Base-by-base conservation (phyloP, 1,140 invertebrate genomes). In the Ganaspis sp. region DNA sequence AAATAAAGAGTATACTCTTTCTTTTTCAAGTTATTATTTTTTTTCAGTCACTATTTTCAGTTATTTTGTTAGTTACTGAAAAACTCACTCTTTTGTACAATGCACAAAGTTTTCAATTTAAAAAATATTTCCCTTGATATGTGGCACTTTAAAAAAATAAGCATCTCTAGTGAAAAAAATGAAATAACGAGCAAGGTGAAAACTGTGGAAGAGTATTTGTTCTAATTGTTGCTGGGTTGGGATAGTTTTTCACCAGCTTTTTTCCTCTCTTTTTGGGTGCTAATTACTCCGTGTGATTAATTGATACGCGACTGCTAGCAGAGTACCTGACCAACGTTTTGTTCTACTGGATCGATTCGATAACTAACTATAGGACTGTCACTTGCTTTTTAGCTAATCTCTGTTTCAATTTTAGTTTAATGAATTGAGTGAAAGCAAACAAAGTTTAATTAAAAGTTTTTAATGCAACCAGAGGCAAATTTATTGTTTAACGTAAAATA, bases 211-310 rank as follows among this genome's bases (percentile, higher is more conserved):
- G 3, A 21, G 21, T 54, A 54, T 54, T 54, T 11, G 53, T 23
- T 21, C 53, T 76, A 76, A 79, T 79, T 79, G 70, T 79, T 69
- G 38, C 54, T 17, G 1, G 69, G 37, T 49, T 69, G 77, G 34
- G 40, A 54, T 69, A 58, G 15, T 49, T 75, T 69, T 69, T 54
- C 53, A 54, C 8, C 53, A 21, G 19, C 17, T 11, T 26, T 54
- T 49, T 58, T 64, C 34, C 69, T 69, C 9, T 78, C 74, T 80
- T 80, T 71, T 29, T 38, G 42, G 71, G 70, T 45, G 72, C 72
- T 80, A 80, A 80, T 80, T 80, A 74, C 79, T 71, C 53, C 49
- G 38, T 34, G 49, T 80, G 79, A 80, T 80, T 78, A 80, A 80
- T 80, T 69, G 79, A 74, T 75, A 74, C 15, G 42, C 38, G 49